Percentiles rank a stretch among this genome's conserved stretches.
Conservation (phyloP, 1,140 invertebrate genomes). For the Euwallacea fornicatus region DNA sequence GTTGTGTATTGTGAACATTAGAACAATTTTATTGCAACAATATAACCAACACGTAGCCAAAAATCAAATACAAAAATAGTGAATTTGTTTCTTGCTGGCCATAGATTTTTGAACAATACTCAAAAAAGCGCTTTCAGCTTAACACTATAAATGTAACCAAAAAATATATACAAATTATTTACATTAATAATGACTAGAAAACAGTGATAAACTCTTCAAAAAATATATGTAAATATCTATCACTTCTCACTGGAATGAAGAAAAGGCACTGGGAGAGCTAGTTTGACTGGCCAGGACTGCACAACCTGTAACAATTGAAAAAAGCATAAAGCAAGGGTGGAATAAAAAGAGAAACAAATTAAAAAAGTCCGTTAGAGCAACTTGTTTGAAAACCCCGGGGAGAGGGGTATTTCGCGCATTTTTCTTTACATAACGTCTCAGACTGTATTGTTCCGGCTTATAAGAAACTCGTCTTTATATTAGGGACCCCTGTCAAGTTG, state of each 20-base stretch:
- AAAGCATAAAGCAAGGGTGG: constrained; percentile 22
- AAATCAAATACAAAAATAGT: no score
- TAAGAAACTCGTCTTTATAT: constrained; percentile 43
- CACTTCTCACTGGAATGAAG: constrained; percentile 47
- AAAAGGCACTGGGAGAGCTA: constrained; percentile 46
- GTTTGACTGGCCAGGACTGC: constrained; percentile 42
- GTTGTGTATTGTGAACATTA: no score
- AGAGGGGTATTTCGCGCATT: constrained; percentile 34
- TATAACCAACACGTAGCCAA: no score
- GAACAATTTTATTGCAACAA: neutral
- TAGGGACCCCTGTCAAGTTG: constrained; percentile 42
- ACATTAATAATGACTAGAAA: constrained; percentile 51
- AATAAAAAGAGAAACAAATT: neutral
- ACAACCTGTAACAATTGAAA: constrained; percentile 48
- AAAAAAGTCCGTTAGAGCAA: constrained; percentile 31
- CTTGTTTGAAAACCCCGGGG: constrained; percentile 24
- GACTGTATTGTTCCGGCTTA: constrained; percentile 45
- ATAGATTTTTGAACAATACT: neutral
- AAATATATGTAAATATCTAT: constrained; percentile 44
- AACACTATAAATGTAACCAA: constrained; percentile 13
- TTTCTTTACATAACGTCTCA: constrained; percentile 44
- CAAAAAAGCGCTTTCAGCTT: constrained; percentile 23
- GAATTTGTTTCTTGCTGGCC: no score
- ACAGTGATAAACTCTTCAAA: constrained; percentile 46
- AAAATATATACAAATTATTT: constrained; percentile 46